phyloP scores from a whole-genome alignment of 2,113 vertebrate species.

The Chloroceryle aenea region DNA sequence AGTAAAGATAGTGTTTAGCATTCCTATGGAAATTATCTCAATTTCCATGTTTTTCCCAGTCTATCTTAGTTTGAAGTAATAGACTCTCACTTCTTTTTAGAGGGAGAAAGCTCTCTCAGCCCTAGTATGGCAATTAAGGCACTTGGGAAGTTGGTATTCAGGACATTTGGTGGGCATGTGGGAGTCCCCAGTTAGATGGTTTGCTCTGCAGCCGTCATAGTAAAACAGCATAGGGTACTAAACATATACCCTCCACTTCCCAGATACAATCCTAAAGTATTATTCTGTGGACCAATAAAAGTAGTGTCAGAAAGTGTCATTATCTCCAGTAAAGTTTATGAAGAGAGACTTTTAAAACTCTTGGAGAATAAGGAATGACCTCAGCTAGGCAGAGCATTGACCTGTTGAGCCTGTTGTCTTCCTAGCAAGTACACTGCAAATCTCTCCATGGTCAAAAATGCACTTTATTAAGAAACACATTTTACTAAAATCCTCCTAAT shows the following conservation, averaged over 20 bases:
- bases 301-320: background rate
- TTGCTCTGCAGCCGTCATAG: background rate
- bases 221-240: background rate
- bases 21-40: background rate
- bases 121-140: background rate
- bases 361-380: background rate
- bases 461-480: background rate
- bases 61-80: background rate
- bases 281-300: background rate
- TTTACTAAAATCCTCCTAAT: background rate
- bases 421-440: background rate
- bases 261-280: background rate
- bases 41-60: background rate
- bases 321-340: background rate
- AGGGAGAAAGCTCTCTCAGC: background rate
- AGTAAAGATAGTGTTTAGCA: background rate
- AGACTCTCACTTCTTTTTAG: background rate
- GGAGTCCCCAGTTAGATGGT: background rate
- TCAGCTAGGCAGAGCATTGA: background rate
- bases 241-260: background rate
- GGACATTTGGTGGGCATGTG: rapidly evolving
- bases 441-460: background rate
- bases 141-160: background rate
- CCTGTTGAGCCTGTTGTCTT: background rate
- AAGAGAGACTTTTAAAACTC: background rate